Conservation (phyloP, 2,113 vertebrate genomes). For the Numida meleagris region DNA sequence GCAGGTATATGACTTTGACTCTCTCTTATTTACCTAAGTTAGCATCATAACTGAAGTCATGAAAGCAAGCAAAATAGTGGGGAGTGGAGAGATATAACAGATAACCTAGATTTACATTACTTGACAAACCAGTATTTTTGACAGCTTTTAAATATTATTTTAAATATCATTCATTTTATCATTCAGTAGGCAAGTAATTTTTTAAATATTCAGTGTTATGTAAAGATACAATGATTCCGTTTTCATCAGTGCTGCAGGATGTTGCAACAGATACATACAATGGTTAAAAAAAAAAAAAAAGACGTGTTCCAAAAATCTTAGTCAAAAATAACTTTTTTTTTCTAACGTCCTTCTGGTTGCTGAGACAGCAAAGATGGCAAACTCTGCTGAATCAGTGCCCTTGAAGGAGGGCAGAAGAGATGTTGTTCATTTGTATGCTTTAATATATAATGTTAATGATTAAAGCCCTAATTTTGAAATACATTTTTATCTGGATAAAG, state of each 20-base stretch:
- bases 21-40: background rate
- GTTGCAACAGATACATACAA: background rate
- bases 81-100: background rate
- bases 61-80: background rate
- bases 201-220: constrained; percentile 26
- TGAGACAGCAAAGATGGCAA: constrained; percentile 10
- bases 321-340: constrained; percentile 38
- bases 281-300: constrained; percentile 26
- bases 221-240: background rate
- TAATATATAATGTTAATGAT: background rate
- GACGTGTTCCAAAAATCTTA: background rate
- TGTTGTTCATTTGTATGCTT: background rate
- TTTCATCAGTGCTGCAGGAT: background rate
- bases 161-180: background rate
- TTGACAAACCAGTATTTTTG: background rate
- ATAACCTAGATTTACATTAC: background rate
- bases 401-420: background rate
- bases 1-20: background rate
- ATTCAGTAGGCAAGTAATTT: background rate
- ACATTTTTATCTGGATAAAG: background rate
- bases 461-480: background rate
- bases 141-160: background rate
- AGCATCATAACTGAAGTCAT: background rate
- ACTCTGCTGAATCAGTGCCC: background rate
- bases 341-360: background rate